Conservation (phyloP, 1,140 invertebrate species). For the Coelopa frigida region DNA sequence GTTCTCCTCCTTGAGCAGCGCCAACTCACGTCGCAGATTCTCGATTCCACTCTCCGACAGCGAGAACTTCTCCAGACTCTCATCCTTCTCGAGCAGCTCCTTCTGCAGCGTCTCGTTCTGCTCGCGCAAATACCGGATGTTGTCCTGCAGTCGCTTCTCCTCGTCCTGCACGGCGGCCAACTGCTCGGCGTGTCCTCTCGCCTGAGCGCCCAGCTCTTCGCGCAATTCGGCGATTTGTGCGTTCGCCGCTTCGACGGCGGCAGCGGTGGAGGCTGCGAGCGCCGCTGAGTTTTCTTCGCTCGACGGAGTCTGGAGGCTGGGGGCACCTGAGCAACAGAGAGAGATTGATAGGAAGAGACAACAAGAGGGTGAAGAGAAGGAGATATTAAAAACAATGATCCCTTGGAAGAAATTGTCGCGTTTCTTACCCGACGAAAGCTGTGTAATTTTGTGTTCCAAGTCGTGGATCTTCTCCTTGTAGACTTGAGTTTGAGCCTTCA, state of each 20-base stretch:
- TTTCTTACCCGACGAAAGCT: constrained; percentile 25
- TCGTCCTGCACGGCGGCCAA: constrained; percentile 37
- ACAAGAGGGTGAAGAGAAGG: not conserved
- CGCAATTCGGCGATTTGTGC: constrained; percentile 42
- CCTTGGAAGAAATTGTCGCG: too few relatives aligned
- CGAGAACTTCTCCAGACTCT: constrained; percentile 37
- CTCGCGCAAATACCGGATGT: constrained; percentile 46
- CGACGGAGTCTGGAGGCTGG: too few relatives aligned
- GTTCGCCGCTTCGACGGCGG: constrained; percentile 34
- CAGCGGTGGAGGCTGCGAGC: constrained; percentile 15
- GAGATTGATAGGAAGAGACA: too few relatives aligned
- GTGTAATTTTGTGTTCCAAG: constrained; percentile 44
- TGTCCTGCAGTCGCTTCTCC: constrained; percentile 36
- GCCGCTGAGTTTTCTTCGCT: constrained; percentile 20
- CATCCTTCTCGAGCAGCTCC: constrained; percentile 30
- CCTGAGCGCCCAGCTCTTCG: constrained; percentile 31
- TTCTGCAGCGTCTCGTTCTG: constrained; percentile 31
- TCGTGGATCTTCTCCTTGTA: constrained; percentile 45
- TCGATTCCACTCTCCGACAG: constrained; percentile 35
- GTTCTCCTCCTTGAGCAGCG: constrained; percentile 33
- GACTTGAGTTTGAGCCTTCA: constrained; percentile 37
- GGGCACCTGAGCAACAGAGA: too few relatives aligned
- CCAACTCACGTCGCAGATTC: constrained; percentile 29
- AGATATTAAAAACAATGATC: not conserved
- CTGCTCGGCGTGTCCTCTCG: constrained; percentile 22